Evolutionary conservation across 2,113 vertebrate genomes (phyloP).

Genomic region (Nothobranchius kuhntae): DNA sequence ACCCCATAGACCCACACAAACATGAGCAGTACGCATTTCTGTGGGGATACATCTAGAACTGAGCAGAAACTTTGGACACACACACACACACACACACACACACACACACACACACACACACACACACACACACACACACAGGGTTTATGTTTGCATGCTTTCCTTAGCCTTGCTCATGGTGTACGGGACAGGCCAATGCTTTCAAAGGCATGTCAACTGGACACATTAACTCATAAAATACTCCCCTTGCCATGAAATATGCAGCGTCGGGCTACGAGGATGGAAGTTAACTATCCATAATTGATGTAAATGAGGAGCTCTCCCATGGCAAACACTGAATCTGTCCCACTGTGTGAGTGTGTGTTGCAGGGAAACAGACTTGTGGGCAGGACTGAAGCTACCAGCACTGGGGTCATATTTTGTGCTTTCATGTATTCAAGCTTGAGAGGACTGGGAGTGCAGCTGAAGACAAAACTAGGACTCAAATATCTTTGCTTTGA

Average conservation of each 20-base stretch:
- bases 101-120: constrained; percentile 2
- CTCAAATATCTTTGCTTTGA: constrained; percentile 56
- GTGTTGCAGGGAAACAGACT: constrained; percentile 44
- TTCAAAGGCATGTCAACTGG: constrained; percentile 78
- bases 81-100: not conserved
- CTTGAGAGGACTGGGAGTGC: constrained; percentile 29
- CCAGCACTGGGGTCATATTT: constrained; percentile 59
- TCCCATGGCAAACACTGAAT: constrained; percentile 69
- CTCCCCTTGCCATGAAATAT: constrained; percentile 78
- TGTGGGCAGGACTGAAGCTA: constrained; percentile 61
- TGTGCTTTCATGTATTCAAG: constrained; percentile 48
- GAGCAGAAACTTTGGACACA: not conserved
- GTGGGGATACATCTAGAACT: constrained; percentile 1
- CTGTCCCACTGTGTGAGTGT: constrained; percentile 49
- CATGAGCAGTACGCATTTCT: too few relatives aligned
- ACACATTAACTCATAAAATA: constrained; percentile 82
- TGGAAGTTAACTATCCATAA: constrained; percentile 80
- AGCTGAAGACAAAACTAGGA: constrained; percentile 39
- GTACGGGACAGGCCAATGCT: constrained; percentile 74
- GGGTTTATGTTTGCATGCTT: constrained; percentile 62
- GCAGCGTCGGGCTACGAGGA: constrained; percentile 72
- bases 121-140: constrained; percentile 38
- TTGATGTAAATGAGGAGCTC: constrained; percentile 83
- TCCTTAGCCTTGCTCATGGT: constrained; percentile 38
- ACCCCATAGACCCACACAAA: too few relatives aligned